A percentile compares a stretch with the other conserved stretches of the same genome.
Evolutionary conservation across 1,140 invertebrate genomes (phyloP).

Genomic region (Hyphantria cunea): DNA sequence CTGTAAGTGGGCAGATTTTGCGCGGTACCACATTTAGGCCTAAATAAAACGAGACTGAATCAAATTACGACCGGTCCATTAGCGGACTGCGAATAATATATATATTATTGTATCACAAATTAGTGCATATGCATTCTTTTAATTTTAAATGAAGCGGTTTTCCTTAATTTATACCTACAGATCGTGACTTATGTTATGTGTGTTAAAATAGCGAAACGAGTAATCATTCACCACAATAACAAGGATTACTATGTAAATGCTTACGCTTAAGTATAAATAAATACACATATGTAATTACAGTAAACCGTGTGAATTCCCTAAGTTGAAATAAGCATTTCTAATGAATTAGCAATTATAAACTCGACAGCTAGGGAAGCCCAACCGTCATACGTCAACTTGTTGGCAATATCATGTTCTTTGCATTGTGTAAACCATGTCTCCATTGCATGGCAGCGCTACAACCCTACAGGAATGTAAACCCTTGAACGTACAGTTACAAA

Average conservation of each 20-base stretch:
- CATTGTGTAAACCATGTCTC: conserved; percentile 14
- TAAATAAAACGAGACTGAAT: conserved; percentile 70
- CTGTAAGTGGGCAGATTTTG: conserved; percentile 79
- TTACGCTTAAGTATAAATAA: conserved; percentile 9
- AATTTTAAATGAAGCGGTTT: too few relatives aligned
- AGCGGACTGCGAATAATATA: not conserved
- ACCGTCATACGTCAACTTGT: conserved; percentile 67
- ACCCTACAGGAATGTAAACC: conserved; percentile 9
- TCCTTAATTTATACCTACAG: too few relatives aligned
- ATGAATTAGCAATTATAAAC: conserved; percentile 27
- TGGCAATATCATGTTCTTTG: conserved; percentile 56
- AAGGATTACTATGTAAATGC: conserved; percentile 9
- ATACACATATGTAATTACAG: conserved; percentile 1
- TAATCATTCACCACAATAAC: conserved; percentile 18
- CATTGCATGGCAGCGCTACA: not conserved
- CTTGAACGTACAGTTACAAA: too few relatives aligned
- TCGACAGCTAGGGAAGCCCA: conserved; percentile 24
- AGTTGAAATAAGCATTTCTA: conserved; percentile 1
- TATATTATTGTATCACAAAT: too few relatives aligned
- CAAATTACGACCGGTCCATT: conserved; percentile 48
- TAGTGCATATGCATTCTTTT: too few relatives aligned
- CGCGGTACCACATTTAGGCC: conserved; percentile 75
- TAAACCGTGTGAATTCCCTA: conserved; percentile 9
- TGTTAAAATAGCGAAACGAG: not conserved
- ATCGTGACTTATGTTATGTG: too few relatives aligned